phyloP scores from a whole-genome alignment of 2,888 invertebrate species.

The Hymenopus coronatus region DNA sequence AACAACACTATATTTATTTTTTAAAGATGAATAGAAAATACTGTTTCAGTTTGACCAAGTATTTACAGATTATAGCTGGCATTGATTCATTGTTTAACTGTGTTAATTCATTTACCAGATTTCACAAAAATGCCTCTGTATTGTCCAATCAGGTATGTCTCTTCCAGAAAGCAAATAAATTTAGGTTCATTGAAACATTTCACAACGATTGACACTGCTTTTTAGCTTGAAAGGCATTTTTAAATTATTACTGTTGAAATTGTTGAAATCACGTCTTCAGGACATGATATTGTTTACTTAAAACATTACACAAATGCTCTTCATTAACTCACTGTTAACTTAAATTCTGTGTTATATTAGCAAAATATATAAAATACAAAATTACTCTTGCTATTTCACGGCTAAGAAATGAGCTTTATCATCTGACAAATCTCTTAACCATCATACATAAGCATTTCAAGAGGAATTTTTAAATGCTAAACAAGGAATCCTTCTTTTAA shows the following conservation, averaged over 20 bases:
- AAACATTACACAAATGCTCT: neutral
- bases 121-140: neutral
- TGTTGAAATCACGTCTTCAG: too few species aligned
- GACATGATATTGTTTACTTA: too few species aligned
- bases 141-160: neutral
- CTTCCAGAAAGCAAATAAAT: neutral
- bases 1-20: neutral
- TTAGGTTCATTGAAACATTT: too few species aligned
- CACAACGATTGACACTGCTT: too few species aligned
- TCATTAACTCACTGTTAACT: neutral
- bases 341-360: neutral
- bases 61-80: neutral
- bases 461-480: neutral
- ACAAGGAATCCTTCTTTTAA: neutral
- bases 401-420: neutral
- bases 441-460: neutral
- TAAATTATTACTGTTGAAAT: too few species aligned
- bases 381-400: neutral
- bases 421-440: neutral
- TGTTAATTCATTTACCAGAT: neutral
- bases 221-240: too few species aligned
- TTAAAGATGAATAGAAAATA: neutral
- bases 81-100: neutral
- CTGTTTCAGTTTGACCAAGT: neutral
- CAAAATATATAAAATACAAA: neutral